Percentiles rank a stretch among this genome's conserved stretches.
These are phyloP conservation scores for Diachasma alloeum DNA, from an alignment of 1,140 invertebrate genomes.

Conservation along the genomic window DNA sequence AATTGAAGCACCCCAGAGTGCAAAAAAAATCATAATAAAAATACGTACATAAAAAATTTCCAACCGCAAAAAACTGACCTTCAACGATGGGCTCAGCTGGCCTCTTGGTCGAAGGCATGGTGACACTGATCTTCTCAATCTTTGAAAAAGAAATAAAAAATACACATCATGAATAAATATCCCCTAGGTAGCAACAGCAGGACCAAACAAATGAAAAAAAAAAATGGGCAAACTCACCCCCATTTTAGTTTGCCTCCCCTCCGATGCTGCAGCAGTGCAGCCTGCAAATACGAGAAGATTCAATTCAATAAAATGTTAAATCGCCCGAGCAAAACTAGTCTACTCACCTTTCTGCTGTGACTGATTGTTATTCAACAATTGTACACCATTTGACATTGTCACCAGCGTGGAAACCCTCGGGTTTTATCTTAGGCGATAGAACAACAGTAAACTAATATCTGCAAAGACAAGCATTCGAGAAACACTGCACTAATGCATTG, in stretches of 20 bases:
- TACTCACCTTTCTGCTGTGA: constrained; percentile 26
- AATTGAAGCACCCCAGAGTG: not conserved
- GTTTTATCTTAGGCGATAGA: not conserved
- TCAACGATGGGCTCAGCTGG: constrained; percentile 25
- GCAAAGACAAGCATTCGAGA: constrained; percentile 25
- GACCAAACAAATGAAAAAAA: not conserved
- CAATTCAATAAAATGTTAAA: not conserved
- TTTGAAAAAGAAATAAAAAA: constrained; percentile 4
- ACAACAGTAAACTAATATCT: constrained; percentile 10
- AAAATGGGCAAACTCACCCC: not conserved
- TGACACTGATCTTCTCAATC: constrained; percentile 18
- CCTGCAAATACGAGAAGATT: not conserved
- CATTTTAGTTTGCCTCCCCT: constrained; percentile 1
- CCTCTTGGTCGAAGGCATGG: constrained; percentile 1
- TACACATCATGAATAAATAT: not conserved
- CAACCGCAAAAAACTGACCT: constrained; percentile 22
- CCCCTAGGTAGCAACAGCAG: not conserved
- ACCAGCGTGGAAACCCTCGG: not conserved
- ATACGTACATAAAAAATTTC: not conserved
- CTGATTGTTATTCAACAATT: constrained; percentile 34
- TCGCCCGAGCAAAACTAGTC: not conserved
- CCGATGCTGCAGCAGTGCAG: constrained; percentile 7
- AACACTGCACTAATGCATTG: constrained; percentile 42
- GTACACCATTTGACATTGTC: constrained; percentile 35
- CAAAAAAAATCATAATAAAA: constrained; percentile 6